Conservation (phyloP, 2,797 vertebrate genomes). For the Fratercula arctica region DNA sequence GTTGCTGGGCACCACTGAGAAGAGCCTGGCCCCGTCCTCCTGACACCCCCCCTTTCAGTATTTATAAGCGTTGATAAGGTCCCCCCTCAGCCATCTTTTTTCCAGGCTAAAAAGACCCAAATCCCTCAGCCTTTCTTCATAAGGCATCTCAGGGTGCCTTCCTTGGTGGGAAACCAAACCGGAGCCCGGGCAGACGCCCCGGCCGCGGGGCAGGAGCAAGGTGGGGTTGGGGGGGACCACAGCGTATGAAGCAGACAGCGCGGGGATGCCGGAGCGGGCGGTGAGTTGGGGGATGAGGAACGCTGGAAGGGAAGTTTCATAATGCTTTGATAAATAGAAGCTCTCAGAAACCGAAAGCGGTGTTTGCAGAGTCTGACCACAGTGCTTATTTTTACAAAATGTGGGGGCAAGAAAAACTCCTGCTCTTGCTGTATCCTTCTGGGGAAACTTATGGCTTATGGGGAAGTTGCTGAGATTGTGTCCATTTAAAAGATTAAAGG, state of each 20-base stretch:
- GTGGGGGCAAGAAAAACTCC: neutral
- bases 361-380: constrained; percentile 1
- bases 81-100: no score
- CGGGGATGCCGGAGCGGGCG: accelerated
- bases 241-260: neutral
- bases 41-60: no score
- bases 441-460: neutral
- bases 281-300: neutral
- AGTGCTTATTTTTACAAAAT: constrained; percentile 3
- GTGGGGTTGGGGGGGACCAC: neutral
- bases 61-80: no score
- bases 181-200: neutral
- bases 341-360: neutral
- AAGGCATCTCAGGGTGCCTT: no score
- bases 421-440: neutral
- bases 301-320: neutral
- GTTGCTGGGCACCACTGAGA: no score
- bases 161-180: neutral
- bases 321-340: neutral
- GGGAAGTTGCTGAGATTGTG: neutral
- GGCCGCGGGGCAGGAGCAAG: neutral
- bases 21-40: no score
- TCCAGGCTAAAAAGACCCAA: no score
- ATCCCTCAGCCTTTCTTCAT: no score
- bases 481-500: neutral